Conservation (phyloP, 2,797 vertebrate genomes). For the Onychomys arenicola region DNA sequence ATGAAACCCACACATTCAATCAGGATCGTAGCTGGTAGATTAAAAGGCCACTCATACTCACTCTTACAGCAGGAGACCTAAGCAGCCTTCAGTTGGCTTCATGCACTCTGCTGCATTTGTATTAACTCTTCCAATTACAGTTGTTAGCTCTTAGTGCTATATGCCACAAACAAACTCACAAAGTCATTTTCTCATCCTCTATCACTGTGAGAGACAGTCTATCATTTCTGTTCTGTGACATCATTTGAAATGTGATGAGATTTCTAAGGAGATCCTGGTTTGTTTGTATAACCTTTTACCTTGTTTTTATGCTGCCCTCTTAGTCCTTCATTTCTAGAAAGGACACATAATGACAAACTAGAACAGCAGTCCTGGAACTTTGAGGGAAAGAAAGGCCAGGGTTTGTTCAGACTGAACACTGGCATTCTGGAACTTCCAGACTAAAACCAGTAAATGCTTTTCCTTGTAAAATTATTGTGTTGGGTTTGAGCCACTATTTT, state of each 20-base stretch:
- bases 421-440: constrained; percentile 13
- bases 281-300: neutral
- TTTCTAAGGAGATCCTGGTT: neutral
- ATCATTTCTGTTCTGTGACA: neutral
- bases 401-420: neutral
- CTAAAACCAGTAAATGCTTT: neutral
- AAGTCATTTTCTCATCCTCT: neutral
- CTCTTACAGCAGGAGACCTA: neutral
- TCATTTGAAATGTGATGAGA: neutral
- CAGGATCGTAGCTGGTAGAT: neutral
- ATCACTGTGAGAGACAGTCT: neutral
- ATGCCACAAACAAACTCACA: neutral
- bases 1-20: neutral
- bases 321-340: neutral
- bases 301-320: neutral
- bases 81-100: neutral
- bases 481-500: constrained; percentile 2
- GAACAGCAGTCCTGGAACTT: neutral
- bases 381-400: neutral
- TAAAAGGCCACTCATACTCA: neutral
- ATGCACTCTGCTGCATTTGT: neutral
- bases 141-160: neutral
- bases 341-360: neutral
- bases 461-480: neutral
- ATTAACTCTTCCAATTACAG: neutral